Evolutionary conservation across 2,113 vertebrate species (phyloP), one percentile per base, ranked within the genome.

Genomic region (Cacatua alba): DNA sequence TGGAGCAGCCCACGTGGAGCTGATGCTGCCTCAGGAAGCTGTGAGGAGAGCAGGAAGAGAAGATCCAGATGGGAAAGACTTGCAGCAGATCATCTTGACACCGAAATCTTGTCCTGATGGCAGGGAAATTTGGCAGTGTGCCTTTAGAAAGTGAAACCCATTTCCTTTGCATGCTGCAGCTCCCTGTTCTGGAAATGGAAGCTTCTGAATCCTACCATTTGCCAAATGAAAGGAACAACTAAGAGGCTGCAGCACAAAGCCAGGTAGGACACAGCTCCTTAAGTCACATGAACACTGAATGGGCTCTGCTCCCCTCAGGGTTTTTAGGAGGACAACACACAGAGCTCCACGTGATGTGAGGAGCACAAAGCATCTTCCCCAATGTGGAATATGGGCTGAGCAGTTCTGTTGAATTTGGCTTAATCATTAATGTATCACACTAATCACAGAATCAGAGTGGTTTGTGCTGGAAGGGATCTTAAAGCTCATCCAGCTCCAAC

Each of bases 1-100:
- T 77, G 78, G 91, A 93, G 84, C 70, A 92, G 94, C 85, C 85
- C 85, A 95, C 92, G 76, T 28, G 44, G 60, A 89, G 68, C 77
- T 46, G 89, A 19, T 0, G 43, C 59, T 25, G 51, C 43, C 44
- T 44, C 5, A 6, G 69, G 86, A 62, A 86, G 57, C 69, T 41
- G 72, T 44, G 60, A 53, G 0, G 1, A 53, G 84, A 69, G 72
- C 55, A 43, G 29, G 10, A n/a, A 39, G 1, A 64, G 72, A 46
- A 41, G 25, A n/a, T 2, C 8, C 0, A 18, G 81, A 48, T 37
- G 67, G 63, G 33, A 67, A 39, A 51, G 43, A 4, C 71, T 53
- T 16, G 33, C 48, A 83, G 79, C n/a, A 41, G 14, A 13, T 71
- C 8, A 53, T 33, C 31, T 46, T 37, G 74, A 70, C 41, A 17